These are phyloP conservation scores for Drosophila hamatofila DNA, from an alignment of 2,888 invertebrate species.

Conservation along the genomic window DNA sequence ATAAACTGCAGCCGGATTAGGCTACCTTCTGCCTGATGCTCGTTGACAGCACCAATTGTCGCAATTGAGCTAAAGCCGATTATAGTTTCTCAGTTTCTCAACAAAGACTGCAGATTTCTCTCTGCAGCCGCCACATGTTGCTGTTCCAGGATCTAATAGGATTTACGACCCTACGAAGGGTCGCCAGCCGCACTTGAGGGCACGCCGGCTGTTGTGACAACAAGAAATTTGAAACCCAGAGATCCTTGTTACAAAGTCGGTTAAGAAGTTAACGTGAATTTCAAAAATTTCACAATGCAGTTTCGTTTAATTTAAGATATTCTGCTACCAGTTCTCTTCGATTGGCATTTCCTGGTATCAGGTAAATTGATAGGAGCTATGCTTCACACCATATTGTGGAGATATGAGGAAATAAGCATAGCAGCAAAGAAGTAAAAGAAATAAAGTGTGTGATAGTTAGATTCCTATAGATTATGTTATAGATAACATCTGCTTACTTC, in stretches of 20 bases:
- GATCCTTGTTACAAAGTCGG: constrained; percentile 43
- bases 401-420: too few relatives aligned
- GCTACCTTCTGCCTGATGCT: constrained; percentile 35
- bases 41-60: constrained; percentile 66
- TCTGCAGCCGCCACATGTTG: constrained; percentile 64
- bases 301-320: constrained; percentile 8
- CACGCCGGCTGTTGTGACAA: constrained; percentile 72
- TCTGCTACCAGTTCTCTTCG: constrained; percentile 40
- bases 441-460: not conserved
- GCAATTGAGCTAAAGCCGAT: constrained; percentile 66
- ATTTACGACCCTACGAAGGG: constrained; percentile 66
- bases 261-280: constrained; percentile 63
- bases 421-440: not conserved
- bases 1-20: not conserved
- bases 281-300: constrained; percentile 26
- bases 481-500: not conserved
- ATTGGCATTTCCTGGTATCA: constrained; percentile 32
- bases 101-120: constrained; percentile 25
- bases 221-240: constrained; percentile 63
- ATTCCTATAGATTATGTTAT: not conserved
- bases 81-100: constrained; percentile 22
- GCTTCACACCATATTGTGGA: constrained; percentile 13
- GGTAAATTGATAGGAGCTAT: constrained; percentile 30
- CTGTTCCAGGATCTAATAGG: constrained; percentile 74
- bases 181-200: constrained; percentile 26